Evolutionary conservation across 2,797 vertebrate species (phyloP).

Genomic region (Tapirus indicus): DNA sequence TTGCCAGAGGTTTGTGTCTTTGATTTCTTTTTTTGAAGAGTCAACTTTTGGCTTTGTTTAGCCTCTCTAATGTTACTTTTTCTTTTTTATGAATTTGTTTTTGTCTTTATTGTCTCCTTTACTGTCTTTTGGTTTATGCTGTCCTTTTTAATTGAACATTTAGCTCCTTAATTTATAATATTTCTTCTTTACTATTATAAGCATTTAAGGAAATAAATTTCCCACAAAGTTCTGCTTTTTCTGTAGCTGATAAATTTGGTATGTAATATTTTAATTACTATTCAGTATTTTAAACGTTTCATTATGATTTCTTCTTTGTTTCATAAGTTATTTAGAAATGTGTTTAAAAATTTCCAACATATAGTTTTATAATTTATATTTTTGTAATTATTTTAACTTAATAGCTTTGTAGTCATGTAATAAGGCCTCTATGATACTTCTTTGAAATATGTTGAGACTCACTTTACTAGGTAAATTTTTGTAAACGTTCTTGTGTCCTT

Average conservation of each 20-base stretch:
- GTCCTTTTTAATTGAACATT: neutral
- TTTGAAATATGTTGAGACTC: neutral
- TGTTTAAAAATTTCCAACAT: neutral
- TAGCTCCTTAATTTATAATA: neutral
- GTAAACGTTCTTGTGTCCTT: neutral
- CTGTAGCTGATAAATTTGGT: neutral
- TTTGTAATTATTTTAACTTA: neutral
- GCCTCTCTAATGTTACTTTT: neutral
- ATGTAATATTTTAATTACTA: neutral
- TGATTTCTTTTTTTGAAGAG: neutral
- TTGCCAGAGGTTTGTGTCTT: neutral
- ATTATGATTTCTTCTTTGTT: neutral
- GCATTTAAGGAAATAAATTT: neutral
- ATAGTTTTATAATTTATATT: neutral
- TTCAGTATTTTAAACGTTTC: neutral
- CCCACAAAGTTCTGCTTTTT: neutral
- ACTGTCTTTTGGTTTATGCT: neutral
- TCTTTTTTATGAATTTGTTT: neutral
- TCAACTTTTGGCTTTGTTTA: conserved; percentile 1
- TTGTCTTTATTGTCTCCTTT: neutral
- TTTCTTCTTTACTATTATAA: neutral
- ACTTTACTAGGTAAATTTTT: neutral
- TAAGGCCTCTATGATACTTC: neutral
- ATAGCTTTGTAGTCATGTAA: neutral
- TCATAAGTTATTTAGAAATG: neutral